Conservation (phyloP, 2,113 vertebrate genomes). For the Dromiciops gliroides region DNA sequence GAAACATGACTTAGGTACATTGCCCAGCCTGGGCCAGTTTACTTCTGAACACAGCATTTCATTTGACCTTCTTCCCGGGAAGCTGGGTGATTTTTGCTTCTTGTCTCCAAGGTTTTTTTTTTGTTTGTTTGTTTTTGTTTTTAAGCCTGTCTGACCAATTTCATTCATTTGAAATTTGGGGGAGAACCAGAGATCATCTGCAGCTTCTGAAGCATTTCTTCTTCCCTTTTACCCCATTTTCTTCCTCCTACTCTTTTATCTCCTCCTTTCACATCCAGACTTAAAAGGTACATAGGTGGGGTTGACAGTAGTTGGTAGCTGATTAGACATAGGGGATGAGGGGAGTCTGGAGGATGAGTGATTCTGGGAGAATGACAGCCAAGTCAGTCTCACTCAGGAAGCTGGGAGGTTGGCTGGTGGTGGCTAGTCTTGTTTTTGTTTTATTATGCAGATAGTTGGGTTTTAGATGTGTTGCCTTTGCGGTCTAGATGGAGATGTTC, state of each 20-base stretch:
- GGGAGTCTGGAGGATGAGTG: not conserved
- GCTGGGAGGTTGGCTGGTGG: too few species aligned
- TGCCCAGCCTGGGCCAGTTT: not conserved
- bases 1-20: not conserved
- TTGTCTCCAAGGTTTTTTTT: not conserved
- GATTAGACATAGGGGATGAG: not conserved
- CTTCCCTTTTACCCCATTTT: not conserved
- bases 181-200: fast-evolving
- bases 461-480: not conserved
- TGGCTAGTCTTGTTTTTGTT: too few species aligned
- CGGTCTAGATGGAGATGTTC: not conserved
- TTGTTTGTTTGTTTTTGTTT: too few species aligned
- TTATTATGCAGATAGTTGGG: not conserved
- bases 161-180: not conserved
- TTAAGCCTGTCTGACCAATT: not conserved
- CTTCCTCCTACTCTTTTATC: not conserved
- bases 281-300: not conserved
- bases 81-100: not conserved
- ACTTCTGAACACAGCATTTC: not conserved
- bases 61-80: not conserved
- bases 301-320: too few species aligned
- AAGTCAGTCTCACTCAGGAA: too few species aligned
- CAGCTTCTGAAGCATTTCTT: not conserved
- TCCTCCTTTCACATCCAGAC: not conserved
- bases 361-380: not conserved